phyloP scores from a whole-genome alignment of 2,797 vertebrate species.

The Liasis olivaceus region DNA sequence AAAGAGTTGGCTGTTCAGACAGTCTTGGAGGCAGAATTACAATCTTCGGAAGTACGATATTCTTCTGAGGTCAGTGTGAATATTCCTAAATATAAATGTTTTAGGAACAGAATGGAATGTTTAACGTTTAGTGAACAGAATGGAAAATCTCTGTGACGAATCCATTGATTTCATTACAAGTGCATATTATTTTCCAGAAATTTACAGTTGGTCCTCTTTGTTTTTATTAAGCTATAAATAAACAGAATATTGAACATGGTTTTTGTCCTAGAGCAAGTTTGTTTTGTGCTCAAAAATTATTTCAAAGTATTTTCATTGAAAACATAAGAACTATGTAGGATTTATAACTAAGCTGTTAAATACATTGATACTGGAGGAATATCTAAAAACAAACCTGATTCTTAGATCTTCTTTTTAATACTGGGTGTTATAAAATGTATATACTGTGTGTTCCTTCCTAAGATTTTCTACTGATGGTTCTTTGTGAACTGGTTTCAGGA shows the following conservation, averaged over 20 bases:
- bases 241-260: neutral
- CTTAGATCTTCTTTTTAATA: neutral
- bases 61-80: constrained; percentile 19
- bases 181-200: neutral
- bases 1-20: neutral
- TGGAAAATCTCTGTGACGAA: neutral
- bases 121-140: neutral
- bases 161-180: neutral
- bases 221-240: neutral
- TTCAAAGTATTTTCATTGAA: neutral
- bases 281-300: neutral
- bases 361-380: neutral
- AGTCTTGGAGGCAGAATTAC: neutral
- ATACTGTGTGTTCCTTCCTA: neutral
- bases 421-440: neutral
- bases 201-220: neutral
- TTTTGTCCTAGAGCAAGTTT: neutral
- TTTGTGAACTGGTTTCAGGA: neutral
- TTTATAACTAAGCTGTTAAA: neutral
- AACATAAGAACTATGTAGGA: neutral
- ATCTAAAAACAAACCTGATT: neutral
- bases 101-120: neutral
- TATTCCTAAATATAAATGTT: neutral
- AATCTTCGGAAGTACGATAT: neutral
- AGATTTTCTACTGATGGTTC: neutral